phyloP scores from a whole-genome alignment of 2,113 vertebrate genomes.

The Harpagus bidentatus region DNA sequence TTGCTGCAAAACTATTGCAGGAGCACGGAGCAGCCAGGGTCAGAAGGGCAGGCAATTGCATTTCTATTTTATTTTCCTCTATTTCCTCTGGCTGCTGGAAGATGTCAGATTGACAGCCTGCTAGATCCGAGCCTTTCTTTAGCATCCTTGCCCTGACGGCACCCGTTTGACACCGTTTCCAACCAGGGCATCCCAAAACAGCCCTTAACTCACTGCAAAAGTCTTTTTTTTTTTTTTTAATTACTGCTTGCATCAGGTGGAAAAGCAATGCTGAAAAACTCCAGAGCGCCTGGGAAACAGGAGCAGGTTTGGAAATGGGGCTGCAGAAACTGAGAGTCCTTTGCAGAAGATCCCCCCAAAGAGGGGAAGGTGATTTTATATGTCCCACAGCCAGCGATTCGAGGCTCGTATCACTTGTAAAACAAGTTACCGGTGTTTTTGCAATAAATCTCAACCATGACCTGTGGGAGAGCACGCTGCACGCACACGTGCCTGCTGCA shows the following conservation, averaged over 20 bases:
- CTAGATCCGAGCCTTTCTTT: not conserved
- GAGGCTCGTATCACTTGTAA: not conserved
- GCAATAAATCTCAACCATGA: not conserved
- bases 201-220: not conserved
- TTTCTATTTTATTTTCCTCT: not conserved
- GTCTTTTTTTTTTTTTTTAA: not conserved
- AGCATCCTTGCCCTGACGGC: not conserved
- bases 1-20: not conserved
- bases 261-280: rapidly evolving
- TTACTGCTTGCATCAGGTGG: not conserved
- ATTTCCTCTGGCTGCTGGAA: not conserved
- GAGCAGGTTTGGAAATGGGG: not conserved
- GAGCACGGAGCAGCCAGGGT: not conserved
- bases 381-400: rapidly evolving
- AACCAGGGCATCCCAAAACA: not conserved
- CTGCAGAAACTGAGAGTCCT: not conserved
- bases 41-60: not conserved
- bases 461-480: not conserved
- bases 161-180: not conserved
- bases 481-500: not conserved
- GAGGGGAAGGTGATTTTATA: not conserved
- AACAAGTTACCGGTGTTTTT: not conserved
- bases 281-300: rapidly evolving
- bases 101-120: not conserved
- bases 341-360: not conserved